Evolutionary conservation across 2,113 vertebrate species (phyloP).

Genomic region (Noturus placidus): DNA sequence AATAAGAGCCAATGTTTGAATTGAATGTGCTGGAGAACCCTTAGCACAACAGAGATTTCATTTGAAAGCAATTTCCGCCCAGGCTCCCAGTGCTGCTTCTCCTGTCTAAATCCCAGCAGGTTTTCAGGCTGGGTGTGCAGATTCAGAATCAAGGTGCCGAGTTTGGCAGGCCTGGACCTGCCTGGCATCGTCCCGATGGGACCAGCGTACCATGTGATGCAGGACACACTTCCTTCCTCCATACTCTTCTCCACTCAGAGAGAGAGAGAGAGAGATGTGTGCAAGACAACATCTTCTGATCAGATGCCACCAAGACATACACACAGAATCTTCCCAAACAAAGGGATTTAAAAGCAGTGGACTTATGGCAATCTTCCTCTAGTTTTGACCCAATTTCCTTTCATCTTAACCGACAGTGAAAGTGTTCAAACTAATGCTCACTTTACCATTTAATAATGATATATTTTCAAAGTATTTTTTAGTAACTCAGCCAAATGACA

Average conservation of each 20-base stretch:
- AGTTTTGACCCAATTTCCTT: background rate
- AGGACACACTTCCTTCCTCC: constrained; percentile 46
- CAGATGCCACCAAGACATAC: constrained; percentile 7
- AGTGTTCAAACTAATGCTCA: background rate
- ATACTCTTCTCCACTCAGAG: constrained; percentile 34
- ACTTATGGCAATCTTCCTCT: background rate
- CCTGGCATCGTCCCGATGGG: constrained; percentile 52
- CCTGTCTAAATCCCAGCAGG: constrained; percentile 37
- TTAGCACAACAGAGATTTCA: constrained; percentile 22
- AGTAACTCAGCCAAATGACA: too few relatives aligned
- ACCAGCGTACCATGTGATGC: constrained; percentile 45
- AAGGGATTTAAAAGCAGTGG: background rate
- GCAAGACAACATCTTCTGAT: background rate
- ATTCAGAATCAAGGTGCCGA: constrained; percentile 52
- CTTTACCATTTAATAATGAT: background rate
- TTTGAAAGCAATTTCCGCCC: constrained; percentile 46
- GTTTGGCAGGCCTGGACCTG: constrained; percentile 73
- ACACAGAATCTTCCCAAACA: background rate
- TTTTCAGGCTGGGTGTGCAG: constrained; percentile 50
- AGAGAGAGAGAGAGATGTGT: background rate
- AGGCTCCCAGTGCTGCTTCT: constrained; percentile 48
- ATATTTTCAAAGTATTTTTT: too few relatives aligned
- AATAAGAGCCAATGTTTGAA: constrained; percentile 20
- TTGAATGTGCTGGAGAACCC: background rate
- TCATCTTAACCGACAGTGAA: background rate